A percentile compares a stretch with the other conserved stretches of the same genome.
Evolutionary conservation across 2,113 vertebrate genomes (phyloP).

Genomic region (Hemicordylus capensis): DNA sequence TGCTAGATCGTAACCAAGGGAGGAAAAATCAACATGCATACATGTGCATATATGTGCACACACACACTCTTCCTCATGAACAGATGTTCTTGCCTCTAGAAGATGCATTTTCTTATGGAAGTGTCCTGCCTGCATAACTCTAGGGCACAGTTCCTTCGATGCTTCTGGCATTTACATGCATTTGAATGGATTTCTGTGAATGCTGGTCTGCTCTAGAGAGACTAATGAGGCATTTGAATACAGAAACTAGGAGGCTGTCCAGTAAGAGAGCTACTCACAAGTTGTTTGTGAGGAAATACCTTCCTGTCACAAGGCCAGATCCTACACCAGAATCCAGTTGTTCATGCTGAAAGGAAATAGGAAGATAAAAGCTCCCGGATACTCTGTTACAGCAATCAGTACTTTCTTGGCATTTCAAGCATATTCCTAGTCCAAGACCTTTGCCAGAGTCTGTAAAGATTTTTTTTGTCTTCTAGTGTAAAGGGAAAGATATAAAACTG

Average conservation of each 20-base stretch:
- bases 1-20: not conserved
- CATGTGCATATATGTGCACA: no score
- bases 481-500: slow-evolving; percentile 69
- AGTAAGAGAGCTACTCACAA: not conserved
- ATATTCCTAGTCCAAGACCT: slow-evolving; percentile 59
- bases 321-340: slow-evolving; percentile 70
- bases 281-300: slow-evolving; percentile 46
- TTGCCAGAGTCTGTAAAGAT: slow-evolving; percentile 66
- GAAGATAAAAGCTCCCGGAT: slow-evolving; percentile 59
- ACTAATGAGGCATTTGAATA: not conserved
- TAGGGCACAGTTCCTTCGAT: accelerated
- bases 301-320: slow-evolving; percentile 47
- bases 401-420: slow-evolving; percentile 58
- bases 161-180: not conserved
- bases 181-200: not conserved
- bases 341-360: slow-evolving; percentile 53
- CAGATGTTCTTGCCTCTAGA: not conserved
- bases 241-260: not conserved
- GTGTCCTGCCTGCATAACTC: not conserved
- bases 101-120: not conserved
- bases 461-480: slow-evolving; percentile 63
- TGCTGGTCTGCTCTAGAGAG: not conserved
- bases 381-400: slow-evolving; percentile 72
- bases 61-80: not conserved
- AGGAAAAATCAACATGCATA: no score